These are phyloP conservation scores for Blastobasis lacticolella DNA, from an alignment of 2,888 invertebrate species.

Conservation along the genomic window DNA sequence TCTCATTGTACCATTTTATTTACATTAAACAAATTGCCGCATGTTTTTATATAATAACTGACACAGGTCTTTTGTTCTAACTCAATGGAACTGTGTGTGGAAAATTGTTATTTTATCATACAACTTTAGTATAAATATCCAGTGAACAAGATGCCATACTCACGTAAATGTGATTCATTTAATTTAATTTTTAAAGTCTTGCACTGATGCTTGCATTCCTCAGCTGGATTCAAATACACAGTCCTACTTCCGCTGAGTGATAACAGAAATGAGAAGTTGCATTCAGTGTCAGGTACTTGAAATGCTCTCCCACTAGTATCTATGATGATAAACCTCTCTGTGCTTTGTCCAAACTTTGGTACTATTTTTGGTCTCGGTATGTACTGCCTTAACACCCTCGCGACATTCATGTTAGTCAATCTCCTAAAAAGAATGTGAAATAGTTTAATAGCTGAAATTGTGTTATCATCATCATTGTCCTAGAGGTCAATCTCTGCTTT, in stretches of 20 bases:
- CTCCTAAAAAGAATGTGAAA: slow-evolving; percentile 70
- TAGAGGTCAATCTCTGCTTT: no score
- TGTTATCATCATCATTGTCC: no score
- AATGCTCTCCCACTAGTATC: slow-evolving; percentile 79
- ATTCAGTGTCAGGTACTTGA: slow-evolving; percentile 85
- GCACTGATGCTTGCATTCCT: slow-evolving; percentile 83
- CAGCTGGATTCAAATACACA: slow-evolving; percentile 83
- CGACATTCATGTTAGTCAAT: slow-evolving; percentile 84
- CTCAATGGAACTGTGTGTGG: no score
- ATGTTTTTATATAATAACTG: no score
- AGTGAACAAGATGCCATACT: slow-evolving; percentile 43
- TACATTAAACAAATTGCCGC: no score
- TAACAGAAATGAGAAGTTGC: slow-evolving; percentile 84
- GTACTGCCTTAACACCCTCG: slow-evolving; percentile 79
- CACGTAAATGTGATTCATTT: slow-evolving; percentile 83
- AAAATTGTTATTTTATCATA: no score
- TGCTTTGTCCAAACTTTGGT: slow-evolving; percentile 82
- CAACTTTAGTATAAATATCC: no score
- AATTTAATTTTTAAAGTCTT: slow-evolving; percentile 81
- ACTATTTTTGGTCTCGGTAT: slow-evolving; percentile 83
- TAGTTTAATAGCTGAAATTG: not conserved
- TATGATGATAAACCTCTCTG: slow-evolving; percentile 86
- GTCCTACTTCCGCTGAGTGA: slow-evolving; percentile 83
- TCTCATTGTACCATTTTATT: no score
- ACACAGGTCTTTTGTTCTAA: no score